phyloP scores from a whole-genome alignment of 64 coral and sea anemone species.

The Dendrophyllia cribrosa region DNA sequence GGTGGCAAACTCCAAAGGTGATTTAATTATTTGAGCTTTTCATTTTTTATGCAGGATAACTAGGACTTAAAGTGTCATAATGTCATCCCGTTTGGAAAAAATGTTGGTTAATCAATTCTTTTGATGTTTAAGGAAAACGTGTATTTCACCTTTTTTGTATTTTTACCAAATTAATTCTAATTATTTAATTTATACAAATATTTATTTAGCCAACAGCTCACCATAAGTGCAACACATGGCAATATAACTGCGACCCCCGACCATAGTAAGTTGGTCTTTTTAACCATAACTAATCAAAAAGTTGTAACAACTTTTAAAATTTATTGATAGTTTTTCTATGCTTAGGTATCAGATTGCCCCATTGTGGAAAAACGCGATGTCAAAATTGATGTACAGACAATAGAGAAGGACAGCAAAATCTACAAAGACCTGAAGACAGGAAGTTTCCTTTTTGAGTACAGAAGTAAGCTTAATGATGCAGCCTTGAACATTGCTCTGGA shows the following conservation, averaged over 20 bases:
- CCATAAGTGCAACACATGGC: not conserved
- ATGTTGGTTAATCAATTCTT: not conserved
- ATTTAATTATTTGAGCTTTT: not conserved
- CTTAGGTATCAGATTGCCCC: slow-evolving; percentile 12
- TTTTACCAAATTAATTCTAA: not conserved
- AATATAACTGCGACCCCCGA: not conserved
- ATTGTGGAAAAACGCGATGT: slow-evolving; percentile 1
- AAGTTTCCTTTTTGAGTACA: slow-evolving; percentile 34
- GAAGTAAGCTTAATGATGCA: slow-evolving; percentile 49
- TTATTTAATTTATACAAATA: not conserved
- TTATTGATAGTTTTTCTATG: not conserved
- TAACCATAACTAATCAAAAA: not conserved
- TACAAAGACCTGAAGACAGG: slow-evolving; percentile 32
- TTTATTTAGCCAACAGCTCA: not conserved
- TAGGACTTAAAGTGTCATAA: not conserved
- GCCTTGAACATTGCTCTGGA: slow-evolving; percentile 46
- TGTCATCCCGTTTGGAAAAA: not conserved
- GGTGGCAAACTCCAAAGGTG: not conserved
- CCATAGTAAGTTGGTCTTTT: not conserved
- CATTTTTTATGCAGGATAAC: slow-evolving; percentile 3
- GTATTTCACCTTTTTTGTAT: not conserved
- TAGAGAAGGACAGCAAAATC: slow-evolving; percentile 24
- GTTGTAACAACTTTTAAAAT: no score
- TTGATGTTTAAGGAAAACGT: not conserved
- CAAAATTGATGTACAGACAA: slow-evolving; percentile 1